phyloP scores from a whole-genome alignment of 2,113 vertebrate genomes.

The Zosterops lateralis region DNA sequence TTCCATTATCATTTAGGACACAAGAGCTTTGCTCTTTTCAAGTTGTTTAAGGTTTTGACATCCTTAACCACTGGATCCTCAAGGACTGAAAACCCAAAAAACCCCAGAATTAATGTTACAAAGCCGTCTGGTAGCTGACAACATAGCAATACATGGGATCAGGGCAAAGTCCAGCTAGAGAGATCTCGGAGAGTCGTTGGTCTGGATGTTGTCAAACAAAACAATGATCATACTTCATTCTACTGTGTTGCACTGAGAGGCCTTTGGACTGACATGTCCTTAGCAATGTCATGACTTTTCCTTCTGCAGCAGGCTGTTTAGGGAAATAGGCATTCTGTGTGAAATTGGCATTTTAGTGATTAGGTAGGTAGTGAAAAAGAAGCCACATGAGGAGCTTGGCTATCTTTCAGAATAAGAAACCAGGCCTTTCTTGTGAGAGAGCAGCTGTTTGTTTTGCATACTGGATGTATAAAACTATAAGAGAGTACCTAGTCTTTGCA shows the following conservation, averaged over 20 bases:
- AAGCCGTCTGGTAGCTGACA: neutral
- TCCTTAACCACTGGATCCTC: neutral
- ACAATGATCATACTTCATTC: fast-evolving
- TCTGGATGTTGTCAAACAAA: neutral
- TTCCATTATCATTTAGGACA: neutral
- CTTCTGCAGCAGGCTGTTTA: neutral
- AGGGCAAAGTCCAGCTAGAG: neutral
- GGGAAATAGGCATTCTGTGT: neutral
- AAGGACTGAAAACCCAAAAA: neutral
- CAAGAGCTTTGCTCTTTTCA: neutral
- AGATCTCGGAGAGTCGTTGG: fast-evolving
- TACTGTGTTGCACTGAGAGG: neutral
- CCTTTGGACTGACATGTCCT: neutral
- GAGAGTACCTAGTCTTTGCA: neutral
- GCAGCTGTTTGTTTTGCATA: neutral
- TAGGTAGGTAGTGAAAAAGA: neutral
- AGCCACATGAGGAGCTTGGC: neutral
- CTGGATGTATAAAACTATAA: neutral
- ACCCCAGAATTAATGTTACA: neutral
- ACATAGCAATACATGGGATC: fast-evolving
- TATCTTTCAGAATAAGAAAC: neutral
- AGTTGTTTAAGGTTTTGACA: neutral
- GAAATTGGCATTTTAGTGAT: neutral
- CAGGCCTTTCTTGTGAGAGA: neutral
- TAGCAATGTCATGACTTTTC: neutral